These are phyloP conservation scores for Diarsia rubi DNA, from an alignment of 2,888 invertebrate species.

Conservation along the genomic window DNA sequence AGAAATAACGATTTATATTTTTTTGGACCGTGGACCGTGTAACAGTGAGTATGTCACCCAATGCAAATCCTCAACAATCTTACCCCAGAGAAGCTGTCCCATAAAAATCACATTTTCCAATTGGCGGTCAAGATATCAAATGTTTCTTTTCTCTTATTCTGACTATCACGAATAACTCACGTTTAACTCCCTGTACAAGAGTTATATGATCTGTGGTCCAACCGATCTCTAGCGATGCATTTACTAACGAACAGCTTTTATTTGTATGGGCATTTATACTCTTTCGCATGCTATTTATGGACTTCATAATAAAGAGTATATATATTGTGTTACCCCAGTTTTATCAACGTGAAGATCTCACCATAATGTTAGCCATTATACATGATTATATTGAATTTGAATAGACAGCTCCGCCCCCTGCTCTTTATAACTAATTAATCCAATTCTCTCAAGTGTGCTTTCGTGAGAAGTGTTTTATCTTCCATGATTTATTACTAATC, in stretches of 20 bases:
- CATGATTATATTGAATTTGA: constrained; percentile 33
- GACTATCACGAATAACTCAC: background rate
- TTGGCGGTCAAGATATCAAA: background rate
- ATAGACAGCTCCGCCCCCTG: background rate
- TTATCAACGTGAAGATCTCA: constrained; percentile 2
- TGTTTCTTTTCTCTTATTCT: background rate
- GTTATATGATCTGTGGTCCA: background rate
- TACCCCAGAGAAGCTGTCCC: background rate
- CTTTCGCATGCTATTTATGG: background rate
- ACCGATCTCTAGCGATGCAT: background rate
- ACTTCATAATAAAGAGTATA: background rate
- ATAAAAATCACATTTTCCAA: background rate
- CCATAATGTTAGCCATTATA: background rate
- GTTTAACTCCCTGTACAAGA: background rate
- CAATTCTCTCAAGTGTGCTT: constrained; percentile 30
- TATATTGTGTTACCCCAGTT: background rate
- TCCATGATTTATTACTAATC: constrained; percentile 17
- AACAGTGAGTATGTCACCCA: no score
- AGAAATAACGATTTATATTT: background rate
- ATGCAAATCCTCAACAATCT: background rate
- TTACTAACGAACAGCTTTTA: background rate
- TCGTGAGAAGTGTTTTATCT: constrained; percentile 38
- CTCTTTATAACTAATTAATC: constrained; percentile 35
- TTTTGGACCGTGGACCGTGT: background rate
- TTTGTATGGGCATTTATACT: background rate